Evolutionary conservation across 2,113 vertebrate genomes (phyloP).

Genomic region (Dipodomys spectabilis): DNA sequence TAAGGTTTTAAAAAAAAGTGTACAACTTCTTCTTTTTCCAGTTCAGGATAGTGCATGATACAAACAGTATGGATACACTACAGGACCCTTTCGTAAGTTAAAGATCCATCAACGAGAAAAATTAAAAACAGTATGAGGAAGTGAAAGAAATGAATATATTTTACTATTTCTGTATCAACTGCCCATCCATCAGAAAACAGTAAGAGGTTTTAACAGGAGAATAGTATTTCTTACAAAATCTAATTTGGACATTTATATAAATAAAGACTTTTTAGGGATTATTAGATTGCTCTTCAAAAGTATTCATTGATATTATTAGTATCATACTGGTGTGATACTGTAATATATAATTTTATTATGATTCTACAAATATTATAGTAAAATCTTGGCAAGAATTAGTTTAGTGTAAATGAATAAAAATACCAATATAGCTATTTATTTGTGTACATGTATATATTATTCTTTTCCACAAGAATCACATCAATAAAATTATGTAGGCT

Average conservation of each 20-base stretch:
- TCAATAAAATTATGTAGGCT: background rate
- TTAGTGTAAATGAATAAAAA: background rate
- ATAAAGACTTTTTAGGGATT: slow-evolving; percentile 75
- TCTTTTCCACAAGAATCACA: background rate
- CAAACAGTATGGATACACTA: slow-evolving; percentile 20
- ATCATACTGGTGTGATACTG: background rate
- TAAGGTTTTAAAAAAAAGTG: slow-evolving; percentile 30
- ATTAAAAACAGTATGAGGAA: slow-evolving; percentile 29
- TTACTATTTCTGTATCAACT: slow-evolving; percentile 1
- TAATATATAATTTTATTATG: too few relatives aligned
- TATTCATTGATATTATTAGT: background rate
- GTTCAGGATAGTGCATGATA: background rate
- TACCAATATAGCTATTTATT: too few relatives aligned
- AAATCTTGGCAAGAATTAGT: background rate
- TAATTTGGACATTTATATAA: slow-evolving; percentile 79
- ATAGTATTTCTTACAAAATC: slow-evolving; percentile 71
- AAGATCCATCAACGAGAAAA: slow-evolving; percentile 67
- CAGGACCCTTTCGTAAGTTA: slow-evolving; percentile 74
- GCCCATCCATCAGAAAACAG: slow-evolving; percentile 53
- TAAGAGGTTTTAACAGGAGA: slow-evolving; percentile 49
- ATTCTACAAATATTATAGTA: background rate
- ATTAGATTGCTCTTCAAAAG: slow-evolving; percentile 60
- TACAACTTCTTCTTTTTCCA: slow-evolving; percentile 41
- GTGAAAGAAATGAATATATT: slow-evolving; percentile 45
- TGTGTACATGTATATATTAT: background rate